Conservation (phyloP, 2,113 vertebrate genomes). For the Coregonus clupeaformis region DNA sequence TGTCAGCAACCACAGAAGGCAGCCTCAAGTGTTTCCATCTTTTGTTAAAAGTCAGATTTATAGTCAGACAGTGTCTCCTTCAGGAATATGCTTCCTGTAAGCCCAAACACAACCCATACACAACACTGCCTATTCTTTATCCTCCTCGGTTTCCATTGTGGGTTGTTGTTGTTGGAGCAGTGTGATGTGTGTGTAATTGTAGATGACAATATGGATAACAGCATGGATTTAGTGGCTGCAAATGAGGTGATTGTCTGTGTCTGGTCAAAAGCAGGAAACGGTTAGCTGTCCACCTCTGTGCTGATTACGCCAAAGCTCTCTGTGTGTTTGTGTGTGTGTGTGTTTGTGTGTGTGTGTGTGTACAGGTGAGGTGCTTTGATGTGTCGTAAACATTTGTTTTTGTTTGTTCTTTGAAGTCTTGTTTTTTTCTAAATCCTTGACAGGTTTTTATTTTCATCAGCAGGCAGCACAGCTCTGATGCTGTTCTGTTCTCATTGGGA, state of each 20-base stretch:
- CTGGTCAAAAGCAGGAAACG: not conserved
- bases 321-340: not conserved
- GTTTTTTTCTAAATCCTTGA: slow-evolving; percentile 17
- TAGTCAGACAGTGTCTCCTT: slow-evolving; percentile 50
- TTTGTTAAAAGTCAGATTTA: slow-evolving; percentile 68
- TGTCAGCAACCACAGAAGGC: slow-evolving; percentile 56
- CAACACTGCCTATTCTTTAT: not conserved
- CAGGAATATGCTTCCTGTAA: slow-evolving; percentile 53
- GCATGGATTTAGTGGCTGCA: not conserved
- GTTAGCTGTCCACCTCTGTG: not conserved
- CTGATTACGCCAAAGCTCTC: not conserved
- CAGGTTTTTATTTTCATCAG: slow-evolving; percentile 3
- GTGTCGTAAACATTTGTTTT: not conserved
- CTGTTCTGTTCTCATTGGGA: not conserved
- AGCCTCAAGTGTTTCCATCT: slow-evolving; percentile 62
- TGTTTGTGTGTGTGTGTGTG: slow-evolving; percentile 32
- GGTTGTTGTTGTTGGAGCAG: not conserved
- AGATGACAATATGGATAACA: not conserved
- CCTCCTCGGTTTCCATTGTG: not conserved
- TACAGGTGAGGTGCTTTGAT: not conserved
- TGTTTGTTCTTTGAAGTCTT: slow-evolving; percentile 17
- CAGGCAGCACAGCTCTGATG: not conserved
- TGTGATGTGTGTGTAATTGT: not conserved
- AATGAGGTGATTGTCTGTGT: too few species aligned
- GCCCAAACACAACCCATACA: slow-evolving; percentile 9